These are phyloP conservation scores for Mythimna loreyi DNA, from an alignment of 2,888 invertebrate genomes.

Conservation along the genomic window DNA sequence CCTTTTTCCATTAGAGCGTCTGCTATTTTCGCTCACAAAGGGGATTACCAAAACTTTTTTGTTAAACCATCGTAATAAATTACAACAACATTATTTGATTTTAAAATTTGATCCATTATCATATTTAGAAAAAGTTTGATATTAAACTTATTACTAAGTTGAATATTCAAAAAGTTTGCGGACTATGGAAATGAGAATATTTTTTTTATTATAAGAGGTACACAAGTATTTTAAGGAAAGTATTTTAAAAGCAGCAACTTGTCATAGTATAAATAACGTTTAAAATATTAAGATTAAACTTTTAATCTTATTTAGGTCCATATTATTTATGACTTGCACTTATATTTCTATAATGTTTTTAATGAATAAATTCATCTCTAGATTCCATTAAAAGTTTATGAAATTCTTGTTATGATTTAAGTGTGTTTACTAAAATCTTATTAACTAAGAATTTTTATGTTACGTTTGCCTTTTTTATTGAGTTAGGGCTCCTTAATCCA, in stretches of 20 bases:
- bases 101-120: constrained; percentile 61
- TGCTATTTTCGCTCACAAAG: constrained; percentile 5
- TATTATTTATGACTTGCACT: constrained; percentile 20
- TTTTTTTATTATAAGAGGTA: constrained; percentile 47
- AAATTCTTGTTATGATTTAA: neutral
- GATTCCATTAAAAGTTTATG: neutral
- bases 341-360: neutral
- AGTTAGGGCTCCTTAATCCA: neutral
- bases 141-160: constrained; percentile 65
- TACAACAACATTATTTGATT: constrained; percentile 48
- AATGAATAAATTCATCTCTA: constrained; percentile 5
- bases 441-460: neutral
- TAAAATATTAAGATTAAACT: constrained; percentile 43
- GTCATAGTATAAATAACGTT: constrained; percentile 37
- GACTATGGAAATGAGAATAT: constrained; percentile 62
- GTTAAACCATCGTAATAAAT: constrained; percentile 52
- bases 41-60: constrained; percentile 46
- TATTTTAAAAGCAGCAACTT: constrained; percentile 37
- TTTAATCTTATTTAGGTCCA: constrained; percentile 5
- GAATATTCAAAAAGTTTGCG: constrained; percentile 67
- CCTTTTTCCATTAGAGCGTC: constrained; percentile 18
- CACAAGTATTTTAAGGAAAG: constrained; percentile 45
- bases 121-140: constrained; percentile 62
- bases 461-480: neutral
- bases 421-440: neutral